Evolutionary conservation across 1,140 invertebrate species (phyloP), one percentile per base, ranked within the genome.

Genomic region (Gryllus bimaculatus): DNA sequence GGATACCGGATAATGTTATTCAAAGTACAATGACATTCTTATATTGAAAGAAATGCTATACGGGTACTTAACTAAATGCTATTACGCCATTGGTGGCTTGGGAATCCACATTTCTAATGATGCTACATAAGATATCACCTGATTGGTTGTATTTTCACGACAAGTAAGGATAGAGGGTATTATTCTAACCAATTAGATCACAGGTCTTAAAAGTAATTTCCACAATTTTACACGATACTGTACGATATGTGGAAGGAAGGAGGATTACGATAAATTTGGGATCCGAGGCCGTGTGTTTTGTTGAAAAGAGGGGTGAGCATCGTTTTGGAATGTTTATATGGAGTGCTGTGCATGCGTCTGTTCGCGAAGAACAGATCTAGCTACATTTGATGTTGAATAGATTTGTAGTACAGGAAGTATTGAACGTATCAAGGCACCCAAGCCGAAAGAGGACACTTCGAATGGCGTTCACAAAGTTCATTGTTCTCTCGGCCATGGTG

Each of bases 51-150:
- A 78, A 80, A 78, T 80, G 80, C 47, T 78, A 76, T 75, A 80
- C 74, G 74, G 78, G 74, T 75, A 80, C 47, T 73, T 78, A 75
- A 49, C 73, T 80, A 84, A 86, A 85, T 85, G 84, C 86, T 84
- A 86, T 84, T 84, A 86, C 85, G 85, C 86, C 83, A 89, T 88
- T 88, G 87, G 87, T 86, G 87, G 86, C 86, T 86, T 85, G 85
- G 86, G 86, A 87, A 88, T 89, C 87, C 87, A 88, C 87, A 86
- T 83, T 83, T 83, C 83, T 83, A 87, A 88, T 88, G 85, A 85
- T 84, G 84, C 85, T 86, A 87, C 88, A 87, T 86, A 89, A 90
- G 87, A 87, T 87, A 88, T 88, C 88, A 88, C 87, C 87, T 89
- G 88, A 90, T 90, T 90, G 90, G 89, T 88, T 86, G 87, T 86